Percentiles rank a stretch among this genome's conserved stretches.
Evolutionary conservation across 2,113 vertebrate genomes (phyloP).

Genomic region (Calidris pugnax): DNA sequence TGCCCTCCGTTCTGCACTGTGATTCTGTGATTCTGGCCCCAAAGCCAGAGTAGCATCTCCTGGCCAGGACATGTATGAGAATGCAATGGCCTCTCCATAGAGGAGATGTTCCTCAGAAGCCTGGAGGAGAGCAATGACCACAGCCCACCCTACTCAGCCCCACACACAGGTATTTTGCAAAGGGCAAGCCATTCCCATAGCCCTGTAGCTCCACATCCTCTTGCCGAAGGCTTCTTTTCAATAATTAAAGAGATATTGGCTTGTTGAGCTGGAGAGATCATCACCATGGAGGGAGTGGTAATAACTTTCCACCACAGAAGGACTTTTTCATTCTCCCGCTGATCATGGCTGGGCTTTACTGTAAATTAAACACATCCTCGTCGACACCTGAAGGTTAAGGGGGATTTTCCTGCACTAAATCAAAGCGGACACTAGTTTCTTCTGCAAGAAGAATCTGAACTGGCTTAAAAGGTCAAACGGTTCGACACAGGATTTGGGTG

Average conservation of each 20-base stretch:
- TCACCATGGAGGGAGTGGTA: neutral
- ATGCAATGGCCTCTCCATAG: neutral
- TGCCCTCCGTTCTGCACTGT: fast-evolving
- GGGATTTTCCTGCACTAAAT: slow-evolving; percentile 68
- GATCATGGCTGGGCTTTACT: slow-evolving; percentile 60
- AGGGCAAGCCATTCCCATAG: fast-evolving
- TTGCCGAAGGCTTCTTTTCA: neutral
- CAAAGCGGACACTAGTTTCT: slow-evolving; percentile 52
- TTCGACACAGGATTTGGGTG: slow-evolving; percentile 31
- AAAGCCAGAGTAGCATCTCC: neutral
- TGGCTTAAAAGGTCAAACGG: slow-evolving; percentile 62
- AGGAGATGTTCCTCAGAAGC: neutral
- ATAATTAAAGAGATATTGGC: slow-evolving; percentile 51
- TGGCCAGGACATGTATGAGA: fast-evolving
- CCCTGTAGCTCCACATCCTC: neutral
- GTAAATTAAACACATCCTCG: slow-evolving; percentile 64
- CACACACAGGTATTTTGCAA: fast-evolving
- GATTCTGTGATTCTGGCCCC: fast-evolving
- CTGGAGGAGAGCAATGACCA: neutral
- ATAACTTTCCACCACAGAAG: slow-evolving; percentile 29
- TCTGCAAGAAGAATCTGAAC: slow-evolving; percentile 42
- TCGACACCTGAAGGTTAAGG: slow-evolving; percentile 58
- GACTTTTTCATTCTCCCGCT: slow-evolving; percentile 49
- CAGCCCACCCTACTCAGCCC: neutral
- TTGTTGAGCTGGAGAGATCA: slow-evolving; percentile 37